Base-by-base conservation (phyloP, 2,113 vertebrate species). In the Pipa parva region DNA sequence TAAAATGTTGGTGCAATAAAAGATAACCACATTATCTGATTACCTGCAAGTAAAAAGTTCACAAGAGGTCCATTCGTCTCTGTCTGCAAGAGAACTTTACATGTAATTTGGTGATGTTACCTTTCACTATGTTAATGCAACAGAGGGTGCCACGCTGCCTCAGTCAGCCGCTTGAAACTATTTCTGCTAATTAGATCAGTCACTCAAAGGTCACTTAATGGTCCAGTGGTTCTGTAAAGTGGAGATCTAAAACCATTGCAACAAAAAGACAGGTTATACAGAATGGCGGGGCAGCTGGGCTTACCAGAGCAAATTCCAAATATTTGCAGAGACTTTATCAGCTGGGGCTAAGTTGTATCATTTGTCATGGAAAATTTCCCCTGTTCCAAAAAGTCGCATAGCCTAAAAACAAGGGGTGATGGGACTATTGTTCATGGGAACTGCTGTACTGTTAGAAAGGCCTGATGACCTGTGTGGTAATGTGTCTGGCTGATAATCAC, bases 251-350 rank as follows among this genome's bases (percentile, higher is more conserved):
- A 59, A n/a, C 37, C 7, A 11, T 1, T 5, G 33, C 39, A n/a
- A 18, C 10, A 17, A 17, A 1, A 45, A 45, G 6, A 27, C 20
- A 11, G 27, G 18, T 31, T 56, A 31, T 56, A 56, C 17, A 56
- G 27, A 56, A 56, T 29, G 27, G n/a, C 52, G 15, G 2, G 7
- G 27, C 52, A 56, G 7, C 31, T 26, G 52, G 7, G 52, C 52
- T 56, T 31, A 56, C 17, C 21, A 25, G 50, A 52, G 24, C 27
- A 31, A 31, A 56, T 28, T 56, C 52, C 27, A 56, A 56, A 56
- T 56, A 56, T 56, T 56, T 56, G 27, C 52, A 56, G 27, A 56
- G 18, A 18, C 27, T 56, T 56, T 31, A 56, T 56, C 31, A 31
- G 27, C 52, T 29, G 52, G 52, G 52, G 52, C 52, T 28, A 56